Evolutionary conservation across 2,113 vertebrate species (phyloP), one percentile per base, ranked within the genome.

Genomic region (Cheirogaleus medius): DNA sequence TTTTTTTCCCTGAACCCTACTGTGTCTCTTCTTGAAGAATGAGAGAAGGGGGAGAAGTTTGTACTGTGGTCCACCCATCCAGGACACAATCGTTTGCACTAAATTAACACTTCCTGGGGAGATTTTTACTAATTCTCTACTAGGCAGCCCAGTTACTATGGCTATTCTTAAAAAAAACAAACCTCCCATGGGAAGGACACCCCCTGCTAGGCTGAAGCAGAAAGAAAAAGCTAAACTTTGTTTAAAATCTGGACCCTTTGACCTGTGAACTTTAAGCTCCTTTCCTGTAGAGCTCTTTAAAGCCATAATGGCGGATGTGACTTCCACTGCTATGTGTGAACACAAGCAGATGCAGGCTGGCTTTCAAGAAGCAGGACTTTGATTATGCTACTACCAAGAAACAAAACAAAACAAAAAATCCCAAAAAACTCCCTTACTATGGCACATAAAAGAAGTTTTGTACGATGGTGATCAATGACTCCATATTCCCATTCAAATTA

Each of bases 161-260:
- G 44, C 27, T 97, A 76, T 49, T 80, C 95, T 97, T 78, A 52
- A 47, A 87, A 71, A 71, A 54, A 58, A 52, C 32, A 91, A 94
- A 83, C 34, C 17, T 90, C 77, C 2, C 77, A 15, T 83, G 92
- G 92, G 96, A 95, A 0, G 77, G 71, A 96, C 0, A 0, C 95
- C 95, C 90, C 94, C 96, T 1, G 0, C 39, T 96, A 23, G 74
- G 90, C 93, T 81, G 39, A 97, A 76, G 60, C 17, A 94, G 82
- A 80, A 97, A 97, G 90, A 66, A 95, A 92, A 91, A 93, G 21
- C 10, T n/a, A 83, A 91, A 73, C 86, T 96, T 39, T 83, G 85
- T 37, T 97, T 77, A 93, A 94, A 97, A 90, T 95, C 68, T 94
- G 37, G 39, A 91, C 12, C 76, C 64, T 98, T 85, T 97, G 97